Evolutionary conservation across 2,113 vertebrate species (phyloP).

Genomic region (Parus major): DNA sequence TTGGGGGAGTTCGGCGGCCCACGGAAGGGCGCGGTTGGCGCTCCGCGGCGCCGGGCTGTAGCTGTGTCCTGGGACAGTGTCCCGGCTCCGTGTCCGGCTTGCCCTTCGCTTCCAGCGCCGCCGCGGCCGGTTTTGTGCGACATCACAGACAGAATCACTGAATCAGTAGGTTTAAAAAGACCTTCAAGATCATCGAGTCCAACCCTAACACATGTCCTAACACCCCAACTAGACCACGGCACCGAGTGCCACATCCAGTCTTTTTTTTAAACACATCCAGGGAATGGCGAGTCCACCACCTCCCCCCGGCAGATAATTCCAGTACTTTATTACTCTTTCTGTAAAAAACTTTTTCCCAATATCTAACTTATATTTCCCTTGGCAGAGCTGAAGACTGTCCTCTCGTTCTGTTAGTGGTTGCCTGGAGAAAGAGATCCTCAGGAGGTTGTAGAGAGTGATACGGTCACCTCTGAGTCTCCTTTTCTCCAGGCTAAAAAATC

Average conservation of each 20-base stretch:
- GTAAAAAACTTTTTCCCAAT: neutral
- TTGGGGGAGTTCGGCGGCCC: neutral
- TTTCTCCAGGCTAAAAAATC: neutral
- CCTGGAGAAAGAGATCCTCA: neutral
- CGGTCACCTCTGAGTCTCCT: neutral
- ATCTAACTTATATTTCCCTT: neutral
- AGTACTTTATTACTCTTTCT: neutral
- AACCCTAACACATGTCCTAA: no score
- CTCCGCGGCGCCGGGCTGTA: neutral
- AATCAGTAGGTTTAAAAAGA: neutral
- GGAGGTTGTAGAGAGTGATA: neutral
- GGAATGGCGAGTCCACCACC: no score
- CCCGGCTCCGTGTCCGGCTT: neutral
- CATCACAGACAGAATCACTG: neutral
- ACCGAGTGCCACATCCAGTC: neutral
- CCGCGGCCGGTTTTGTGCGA: neutral
- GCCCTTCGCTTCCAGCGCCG: neutral
- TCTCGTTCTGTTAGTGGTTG: neutral
- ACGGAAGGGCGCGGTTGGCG: neutral
- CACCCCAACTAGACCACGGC: neutral
- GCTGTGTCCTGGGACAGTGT: neutral
- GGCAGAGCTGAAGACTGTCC: neutral
- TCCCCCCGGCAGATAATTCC: neutral
- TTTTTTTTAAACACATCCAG: neutral
- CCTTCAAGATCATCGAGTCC: neutral